A percentile compares a stretch with the other conserved stretches of the same genome.
phyloP scores from a whole-genome alignment of 2,888 invertebrate genomes.

The Sycophila texana region DNA sequence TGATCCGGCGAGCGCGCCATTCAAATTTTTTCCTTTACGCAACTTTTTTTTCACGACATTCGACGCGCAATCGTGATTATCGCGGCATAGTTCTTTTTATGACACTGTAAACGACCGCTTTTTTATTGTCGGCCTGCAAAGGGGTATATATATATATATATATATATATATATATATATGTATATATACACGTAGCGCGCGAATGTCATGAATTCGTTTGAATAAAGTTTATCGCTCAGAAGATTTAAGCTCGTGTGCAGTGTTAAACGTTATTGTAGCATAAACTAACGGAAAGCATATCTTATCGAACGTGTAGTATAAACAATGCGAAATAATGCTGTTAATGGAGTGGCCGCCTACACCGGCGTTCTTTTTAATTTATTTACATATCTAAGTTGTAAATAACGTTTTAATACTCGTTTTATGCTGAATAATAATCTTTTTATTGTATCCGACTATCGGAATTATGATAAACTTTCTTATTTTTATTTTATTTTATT shows the following conservation, averaged over 20 bases:
- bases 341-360: neutral
- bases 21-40: conserved; percentile 19
- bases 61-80: conserved; percentile 19
- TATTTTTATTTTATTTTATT: too few species aligned
- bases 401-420: too few species aligned
- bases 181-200: neutral
- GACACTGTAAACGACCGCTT: conserved; percentile 32
- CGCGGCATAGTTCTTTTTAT: conserved; percentile 5
- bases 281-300: conserved; percentile 22
- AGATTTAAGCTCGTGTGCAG: conserved; percentile 17
- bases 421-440: too few species aligned
- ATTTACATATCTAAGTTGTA: too few species aligned
- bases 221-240: conserved; percentile 32
- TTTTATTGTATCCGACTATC: too few species aligned
- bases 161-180: neutral
- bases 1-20: neutral
- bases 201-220: conserved; percentile 28
- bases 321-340: conserved; percentile 17
- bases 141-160: neutral
- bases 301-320: conserved; percentile 19
- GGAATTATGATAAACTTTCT: too few species aligned
- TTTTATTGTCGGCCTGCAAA: conserved; percentile 35
- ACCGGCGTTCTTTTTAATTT: too few species aligned
- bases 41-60: conserved; percentile 36
- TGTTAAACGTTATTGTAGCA: conserved; percentile 34